These are phyloP conservation scores for Heliconius aoede DNA, from an alignment of 2,888 invertebrate genomes.

Conservation along the genomic window DNA sequence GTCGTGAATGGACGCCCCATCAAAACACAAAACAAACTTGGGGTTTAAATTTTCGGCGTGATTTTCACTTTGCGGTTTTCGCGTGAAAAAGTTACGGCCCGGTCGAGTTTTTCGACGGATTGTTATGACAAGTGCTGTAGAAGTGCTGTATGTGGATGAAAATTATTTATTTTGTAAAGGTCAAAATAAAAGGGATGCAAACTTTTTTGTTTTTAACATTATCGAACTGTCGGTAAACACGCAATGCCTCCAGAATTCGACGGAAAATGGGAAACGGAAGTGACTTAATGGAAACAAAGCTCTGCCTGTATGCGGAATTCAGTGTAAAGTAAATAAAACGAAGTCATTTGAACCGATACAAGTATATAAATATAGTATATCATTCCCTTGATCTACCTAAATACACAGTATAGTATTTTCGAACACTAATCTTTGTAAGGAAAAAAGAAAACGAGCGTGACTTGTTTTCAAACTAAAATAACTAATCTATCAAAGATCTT, in stretches of 20 bases:
- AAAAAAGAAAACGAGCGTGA: neutral
- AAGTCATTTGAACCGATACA: neutral
- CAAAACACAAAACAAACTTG: conserved; percentile 35
- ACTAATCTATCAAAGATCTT: neutral
- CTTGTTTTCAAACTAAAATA: neutral
- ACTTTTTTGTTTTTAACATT: too few relatives aligned
- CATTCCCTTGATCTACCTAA: too few relatives aligned
- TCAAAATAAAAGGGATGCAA: too few relatives aligned
- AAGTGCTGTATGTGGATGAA: conserved; percentile 6
- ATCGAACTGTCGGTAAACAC: too few relatives aligned
- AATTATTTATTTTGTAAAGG: neutral
- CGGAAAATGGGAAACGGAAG: neutral
- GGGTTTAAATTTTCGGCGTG: conserved; percentile 30
- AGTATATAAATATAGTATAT: neutral
- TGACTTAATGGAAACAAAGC: neutral
- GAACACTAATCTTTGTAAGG: neutral
- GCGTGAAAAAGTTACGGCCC: conserved; percentile 36
- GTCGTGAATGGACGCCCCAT: conserved; percentile 28
- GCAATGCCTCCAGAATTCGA: too few relatives aligned
- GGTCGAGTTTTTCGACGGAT: conserved; percentile 8
- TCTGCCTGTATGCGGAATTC: too few relatives aligned
- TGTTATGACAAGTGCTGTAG: conserved; percentile 16
- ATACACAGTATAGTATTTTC: neutral
- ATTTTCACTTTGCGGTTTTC: conserved; percentile 36
- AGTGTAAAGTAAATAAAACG: too few relatives aligned